phyloP scores from a whole-genome alignment of 2,888 invertebrate genomes.

The Nymphalis urticae region DNA sequence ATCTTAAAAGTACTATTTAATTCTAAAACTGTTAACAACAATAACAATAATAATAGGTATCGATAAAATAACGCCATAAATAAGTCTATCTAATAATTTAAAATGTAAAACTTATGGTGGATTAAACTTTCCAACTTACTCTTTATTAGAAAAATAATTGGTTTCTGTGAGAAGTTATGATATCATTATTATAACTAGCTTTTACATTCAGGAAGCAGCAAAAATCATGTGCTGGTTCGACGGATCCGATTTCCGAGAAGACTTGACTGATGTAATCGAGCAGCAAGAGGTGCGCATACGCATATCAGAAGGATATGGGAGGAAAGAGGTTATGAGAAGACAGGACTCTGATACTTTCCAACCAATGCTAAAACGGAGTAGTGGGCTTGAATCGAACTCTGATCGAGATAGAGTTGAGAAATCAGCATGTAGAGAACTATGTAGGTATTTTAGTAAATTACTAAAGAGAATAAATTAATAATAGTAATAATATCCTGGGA shows the following conservation, averaged over 20 bases:
- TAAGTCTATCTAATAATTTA: too few relatives aligned
- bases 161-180: too few relatives aligned
- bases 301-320: conserved; percentile 64
- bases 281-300: conserved; percentile 74
- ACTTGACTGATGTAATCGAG: conserved; percentile 74
- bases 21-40: not conserved
- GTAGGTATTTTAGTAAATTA: conserved; percentile 50
- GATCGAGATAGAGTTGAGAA: conserved; percentile 53
- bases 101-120: too few relatives aligned
- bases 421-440: conserved; percentile 64
- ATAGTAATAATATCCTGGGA: too few relatives aligned
- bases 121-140: too few relatives aligned
- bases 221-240: conserved; percentile 78
- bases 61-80: too few relatives aligned
- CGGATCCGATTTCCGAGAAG: conserved; percentile 74
- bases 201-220: conserved; percentile 65
- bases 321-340: conserved; percentile 55
- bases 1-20: not conserved
- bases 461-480: too few relatives aligned
- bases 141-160: too few relatives aligned
- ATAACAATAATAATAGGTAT: too few relatives aligned
- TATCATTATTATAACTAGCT: not conserved
- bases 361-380: conserved; percentile 70
- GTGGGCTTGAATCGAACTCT: conserved; percentile 65
- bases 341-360: conserved; percentile 72